Base-by-base conservation (phyloP, 1,140 invertebrate genomes). In the Dinothrombium tinctorium region DNA sequence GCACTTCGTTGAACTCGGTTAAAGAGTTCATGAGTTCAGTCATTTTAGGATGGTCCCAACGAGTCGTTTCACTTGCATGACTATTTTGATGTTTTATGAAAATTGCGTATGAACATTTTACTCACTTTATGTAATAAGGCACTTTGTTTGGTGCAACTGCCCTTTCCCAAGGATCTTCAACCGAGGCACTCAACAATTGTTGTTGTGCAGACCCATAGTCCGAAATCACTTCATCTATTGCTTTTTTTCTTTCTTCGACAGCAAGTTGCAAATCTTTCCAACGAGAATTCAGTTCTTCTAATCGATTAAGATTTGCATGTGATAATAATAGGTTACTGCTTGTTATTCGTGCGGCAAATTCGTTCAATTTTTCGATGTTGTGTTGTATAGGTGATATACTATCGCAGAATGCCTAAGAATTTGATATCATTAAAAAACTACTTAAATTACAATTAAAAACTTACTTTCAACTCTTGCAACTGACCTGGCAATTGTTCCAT, bases 41-140 rank as follows among this genome's bases (percentile, higher is more conserved):
- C 59, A 37, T 55, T 54, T 54, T 67, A 60, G 54, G 66, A 68
- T 63, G 62, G 55, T 63, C 86, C 87, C 87, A 95, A 58, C 90
- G 81, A 4, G 87, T 94, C 26, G 79, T 89, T 65, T 92, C 82
- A 51, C 76, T 69, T 55, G 78, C 73, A 62, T 94, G 87, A 62
- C 82, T 87, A 56, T 7, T 32, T 32, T 32, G 29, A 32, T 4
- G 17, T 8, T 28, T 28, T 8, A 28, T 28, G n/a, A n/a, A n/a
- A n/a, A n/a, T n/a, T n/a, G n/a, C n/a, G n/a, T n/a, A n/a, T n/a
- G n/a, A n/a, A n/a, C 29, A 15, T 24, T 41, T 3, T 32, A 37
- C 57, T 73, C 61, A 87, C 82, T 94, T 90, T 59, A 94, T 89
- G 61, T 89, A 94, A 66, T 92, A 94, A 69, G 86, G 86, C 68